These are phyloP conservation scores for Trachops cirrhosus DNA, from an alignment of 2,797 vertebrate genomes.

Conservation along the genomic window DNA sequence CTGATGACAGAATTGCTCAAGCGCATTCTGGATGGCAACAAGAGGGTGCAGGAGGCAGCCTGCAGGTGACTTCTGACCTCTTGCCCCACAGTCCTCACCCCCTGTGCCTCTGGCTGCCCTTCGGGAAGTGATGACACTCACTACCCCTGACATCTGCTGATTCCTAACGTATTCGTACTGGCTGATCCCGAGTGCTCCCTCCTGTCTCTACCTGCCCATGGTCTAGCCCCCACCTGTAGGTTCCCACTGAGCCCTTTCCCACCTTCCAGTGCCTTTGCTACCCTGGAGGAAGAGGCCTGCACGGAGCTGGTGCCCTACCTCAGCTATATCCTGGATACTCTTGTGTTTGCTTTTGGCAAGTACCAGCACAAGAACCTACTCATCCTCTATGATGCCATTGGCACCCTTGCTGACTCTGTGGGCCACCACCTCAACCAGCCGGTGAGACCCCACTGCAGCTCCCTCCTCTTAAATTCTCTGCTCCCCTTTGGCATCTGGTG, in stretches of 20 bases:
- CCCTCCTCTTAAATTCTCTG: neutral
- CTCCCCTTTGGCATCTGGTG: neutral
- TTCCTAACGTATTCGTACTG: conserved; percentile 73
- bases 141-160: conserved; percentile 62
- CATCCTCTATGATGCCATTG: conserved; percentile 96
- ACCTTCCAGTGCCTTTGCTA: conserved; percentile 90
- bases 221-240: neutral
- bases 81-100: too few relatives aligned
- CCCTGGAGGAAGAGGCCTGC: conserved; percentile 96
- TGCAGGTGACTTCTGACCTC: conserved; percentile 87
- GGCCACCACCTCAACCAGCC: conserved; percentile 97
- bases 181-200: conserved; percentile 56
- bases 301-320: conserved; percentile 96
- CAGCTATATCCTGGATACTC: conserved; percentile 95
- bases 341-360: conserved; percentile 96
- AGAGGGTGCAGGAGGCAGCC: conserved; percentile 95
- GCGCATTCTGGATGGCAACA: conserved; percentile 95
- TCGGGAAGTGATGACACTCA: conserved; percentile 70
- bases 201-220: neutral
- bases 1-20: conserved; percentile 96
- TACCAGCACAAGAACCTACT: conserved; percentile 98
- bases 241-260: neutral
- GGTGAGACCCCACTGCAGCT: conserved; percentile 63
- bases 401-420: conserved; percentile 95
- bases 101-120: neutral